phyloP scores from a whole-genome alignment of 2,888 invertebrate species.

The Leptinotarsa juncta region DNA sequence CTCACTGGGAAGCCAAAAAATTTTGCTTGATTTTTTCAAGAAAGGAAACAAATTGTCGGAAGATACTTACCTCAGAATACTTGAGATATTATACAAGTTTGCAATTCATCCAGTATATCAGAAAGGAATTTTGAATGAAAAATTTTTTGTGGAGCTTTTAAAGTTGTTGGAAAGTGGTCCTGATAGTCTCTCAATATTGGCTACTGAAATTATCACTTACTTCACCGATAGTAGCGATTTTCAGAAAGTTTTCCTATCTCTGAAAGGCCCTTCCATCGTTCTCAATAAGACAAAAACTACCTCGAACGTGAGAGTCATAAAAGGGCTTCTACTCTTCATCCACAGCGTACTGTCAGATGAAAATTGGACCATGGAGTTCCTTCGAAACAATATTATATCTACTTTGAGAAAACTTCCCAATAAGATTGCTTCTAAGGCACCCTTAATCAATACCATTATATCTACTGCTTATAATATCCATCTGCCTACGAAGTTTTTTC shows the following conservation, averaged over 20 bases:
- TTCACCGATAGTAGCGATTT: conserved; percentile 44
- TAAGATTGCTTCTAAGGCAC: conserved; percentile 36
- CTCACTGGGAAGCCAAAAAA: conserved; percentile 44
- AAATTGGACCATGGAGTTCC: conserved; percentile 49
- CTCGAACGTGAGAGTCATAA: conserved; percentile 46
- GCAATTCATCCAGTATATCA: conserved; percentile 48
- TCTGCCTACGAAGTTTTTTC: conserved; percentile 58
- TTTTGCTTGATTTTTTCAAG: conserved; percentile 51
- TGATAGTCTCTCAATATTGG: conserved; percentile 42
- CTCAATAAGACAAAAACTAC: conserved; percentile 44
- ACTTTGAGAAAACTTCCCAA: conserved; percentile 47
- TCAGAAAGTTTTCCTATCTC: conserved; percentile 46
- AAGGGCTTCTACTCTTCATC: conserved; percentile 53
- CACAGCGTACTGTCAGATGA: conserved; percentile 53
- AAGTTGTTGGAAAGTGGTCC: conserved; percentile 39
- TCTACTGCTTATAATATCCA: conserved; percentile 53
- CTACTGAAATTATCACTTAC: conserved; percentile 51
- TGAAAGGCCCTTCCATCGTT: conserved; percentile 48
- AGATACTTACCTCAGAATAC: conserved; percentile 48
- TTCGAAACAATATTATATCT: conserved; percentile 46
- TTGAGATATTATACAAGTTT: conserved; percentile 52
- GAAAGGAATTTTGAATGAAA: conserved; percentile 43
- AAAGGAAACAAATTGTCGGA: conserved; percentile 44
- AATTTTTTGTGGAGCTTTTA: conserved; percentile 47
- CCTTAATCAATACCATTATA: conserved; percentile 52